Conservation (phyloP, 2,888 invertebrate genomes). For the Mythimna loreyi region DNA sequence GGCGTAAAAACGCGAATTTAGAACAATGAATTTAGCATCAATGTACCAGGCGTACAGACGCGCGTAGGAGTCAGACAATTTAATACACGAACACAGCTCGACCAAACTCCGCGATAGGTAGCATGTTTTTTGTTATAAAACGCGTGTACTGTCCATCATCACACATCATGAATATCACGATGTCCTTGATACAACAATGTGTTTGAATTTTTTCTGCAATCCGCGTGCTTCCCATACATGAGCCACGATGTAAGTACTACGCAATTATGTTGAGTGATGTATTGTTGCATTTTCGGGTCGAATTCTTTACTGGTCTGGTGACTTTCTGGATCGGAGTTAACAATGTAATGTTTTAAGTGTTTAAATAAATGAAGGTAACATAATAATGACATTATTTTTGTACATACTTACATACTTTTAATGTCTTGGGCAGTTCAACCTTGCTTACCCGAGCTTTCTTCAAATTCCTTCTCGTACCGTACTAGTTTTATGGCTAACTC, state of each 20-base stretch:
- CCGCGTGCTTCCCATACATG: conserved; percentile 37
- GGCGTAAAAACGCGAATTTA: conserved; percentile 42
- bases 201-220: conserved; percentile 41
- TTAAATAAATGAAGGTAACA: conserved; percentile 20
- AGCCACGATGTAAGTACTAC: conserved; percentile 56
- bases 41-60: conserved; percentile 73
- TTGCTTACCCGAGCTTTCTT: too few species aligned
- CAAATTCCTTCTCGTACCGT: too few species aligned
- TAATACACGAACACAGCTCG: conserved; percentile 64
- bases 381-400: too few species aligned
- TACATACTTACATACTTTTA: too few species aligned
- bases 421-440: too few species aligned
- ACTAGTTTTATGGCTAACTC: too few species aligned
- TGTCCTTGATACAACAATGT: conserved; percentile 46
- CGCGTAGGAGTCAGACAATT: conserved; percentile 72
- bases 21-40: conserved; percentile 43
- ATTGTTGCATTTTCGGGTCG: conserved; percentile 48
- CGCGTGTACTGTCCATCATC: conserved; percentile 52
- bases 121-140: conserved; percentile 73
- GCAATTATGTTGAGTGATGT: conserved; percentile 33
- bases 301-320: conserved; percentile 58
- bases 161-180: conserved; percentile 45
- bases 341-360: conserved; percentile 41
- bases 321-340: conserved; percentile 43
- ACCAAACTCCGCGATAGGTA: conserved; percentile 64